Evolutionary conservation across 2,797 vertebrate species (phyloP).

Genomic region (Sphaeramia orbicularis): DNA sequence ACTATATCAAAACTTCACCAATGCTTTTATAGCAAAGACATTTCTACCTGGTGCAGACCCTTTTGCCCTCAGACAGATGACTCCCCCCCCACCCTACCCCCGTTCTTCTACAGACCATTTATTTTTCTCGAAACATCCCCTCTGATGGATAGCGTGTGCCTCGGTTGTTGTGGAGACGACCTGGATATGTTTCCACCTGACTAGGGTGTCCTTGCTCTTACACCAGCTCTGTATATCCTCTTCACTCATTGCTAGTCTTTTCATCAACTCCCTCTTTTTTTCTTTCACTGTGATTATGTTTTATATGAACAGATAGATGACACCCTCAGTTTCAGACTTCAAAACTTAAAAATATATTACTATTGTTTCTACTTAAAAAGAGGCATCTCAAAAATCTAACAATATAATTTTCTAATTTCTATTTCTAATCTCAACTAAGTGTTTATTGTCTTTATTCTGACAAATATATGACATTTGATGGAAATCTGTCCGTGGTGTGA

Average conservation of each 20-base stretch:
- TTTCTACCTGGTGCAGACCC: slow-evolving; percentile 22
- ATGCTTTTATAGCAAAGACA: slow-evolving; percentile 11
- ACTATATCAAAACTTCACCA: not conserved
- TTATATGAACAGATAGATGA: too few relatives aligned
- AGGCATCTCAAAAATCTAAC: too few relatives aligned
- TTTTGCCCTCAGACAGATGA: slow-evolving; percentile 40
- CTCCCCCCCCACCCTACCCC: slow-evolving; percentile 43
- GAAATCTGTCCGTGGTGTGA: too few relatives aligned
- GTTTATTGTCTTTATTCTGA: too few relatives aligned
- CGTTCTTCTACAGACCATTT: slow-evolving; percentile 38
- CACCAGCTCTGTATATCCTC: slow-evolving; percentile 35
- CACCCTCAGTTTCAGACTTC: too few relatives aligned
- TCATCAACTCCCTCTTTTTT: slow-evolving; percentile 23
- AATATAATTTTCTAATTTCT: too few relatives aligned
- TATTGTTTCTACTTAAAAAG: too few relatives aligned
- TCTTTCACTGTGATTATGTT: not conserved
- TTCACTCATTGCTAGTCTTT: slow-evolving; percentile 36
- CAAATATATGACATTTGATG: too few relatives aligned
- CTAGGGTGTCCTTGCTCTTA: slow-evolving; percentile 51
- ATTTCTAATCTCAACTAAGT: too few relatives aligned
- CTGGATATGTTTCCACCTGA: slow-evolving; percentile 65
- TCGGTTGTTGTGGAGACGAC: slow-evolving; percentile 65
- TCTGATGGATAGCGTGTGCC: slow-evolving; percentile 58
- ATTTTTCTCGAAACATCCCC: slow-evolving; percentile 44
- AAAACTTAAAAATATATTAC: too few relatives aligned